phyloP scores from a whole-genome alignment of 2,888 invertebrate species.

The Sinotaia quadrata region DNA sequence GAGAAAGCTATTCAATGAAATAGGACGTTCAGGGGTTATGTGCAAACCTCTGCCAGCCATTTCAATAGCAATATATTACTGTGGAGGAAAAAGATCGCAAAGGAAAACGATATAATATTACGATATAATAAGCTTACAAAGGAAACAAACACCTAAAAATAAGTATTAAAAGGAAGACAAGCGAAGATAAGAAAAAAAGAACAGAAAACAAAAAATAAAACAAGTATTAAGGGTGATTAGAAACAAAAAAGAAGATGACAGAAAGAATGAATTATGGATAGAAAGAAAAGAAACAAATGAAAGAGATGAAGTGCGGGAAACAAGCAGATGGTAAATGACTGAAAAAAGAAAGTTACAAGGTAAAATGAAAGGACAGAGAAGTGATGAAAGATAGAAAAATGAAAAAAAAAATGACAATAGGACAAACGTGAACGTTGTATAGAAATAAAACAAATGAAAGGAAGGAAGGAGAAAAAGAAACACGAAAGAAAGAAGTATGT shows the following conservation, averaged over 20 bases:
- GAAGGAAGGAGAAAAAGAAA: conserved; percentile 8
- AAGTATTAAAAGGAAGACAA: background rate
- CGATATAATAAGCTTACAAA: background rate
- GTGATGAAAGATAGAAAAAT: conserved; percentile 5
- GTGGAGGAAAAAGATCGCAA: background rate
- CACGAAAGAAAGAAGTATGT: too few species aligned
- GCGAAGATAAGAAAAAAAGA: background rate
- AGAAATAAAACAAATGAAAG: conserved; percentile 5
- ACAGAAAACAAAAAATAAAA: conserved; percentile 2
- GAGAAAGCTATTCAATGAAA: too few species aligned
- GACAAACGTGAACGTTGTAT: conserved; percentile 1
- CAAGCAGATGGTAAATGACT: background rate
- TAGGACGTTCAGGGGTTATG: too few species aligned
- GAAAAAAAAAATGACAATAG: background rate
- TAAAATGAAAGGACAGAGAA: conserved; percentile 4
- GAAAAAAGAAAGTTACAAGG: conserved; percentile 5
- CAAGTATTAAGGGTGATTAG: background rate
- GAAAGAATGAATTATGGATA: background rate
- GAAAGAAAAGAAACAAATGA: background rate
- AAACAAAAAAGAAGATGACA: background rate
- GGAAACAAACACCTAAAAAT: background rate
- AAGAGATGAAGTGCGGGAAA: background rate
- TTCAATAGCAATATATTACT: too few species aligned
- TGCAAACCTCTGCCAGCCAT: too few species aligned
- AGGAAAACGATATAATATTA: background rate